Base-by-base conservation (phyloP, 1,140 invertebrate genomes). In the Panulirus ornatus region DNA sequence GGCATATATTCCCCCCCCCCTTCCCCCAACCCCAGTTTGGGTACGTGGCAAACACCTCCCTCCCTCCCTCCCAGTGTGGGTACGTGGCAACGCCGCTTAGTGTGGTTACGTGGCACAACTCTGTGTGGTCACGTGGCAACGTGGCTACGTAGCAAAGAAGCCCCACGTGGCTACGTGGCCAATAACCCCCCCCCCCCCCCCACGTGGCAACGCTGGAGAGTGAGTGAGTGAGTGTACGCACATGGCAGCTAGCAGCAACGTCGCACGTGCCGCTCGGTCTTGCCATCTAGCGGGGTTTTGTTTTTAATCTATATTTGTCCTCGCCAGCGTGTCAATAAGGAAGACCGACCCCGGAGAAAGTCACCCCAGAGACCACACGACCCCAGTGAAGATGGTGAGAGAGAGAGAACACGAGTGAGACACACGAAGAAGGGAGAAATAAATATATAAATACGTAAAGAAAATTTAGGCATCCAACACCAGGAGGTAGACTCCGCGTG, bases 151-250 rank as follows among this genome's bases (percentile, higher is more conserved):
- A 70, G 8, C 27, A 58, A 58, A 58, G 22, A 58, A 58, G 51
- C 11, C 27, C n/a, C 9, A n/a, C 27, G 66, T 22, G 66, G 66
- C 66, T 27, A 70, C 66, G 8, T 34, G 11, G 70, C 27, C 34
- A 38, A 38, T 73, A 38, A 38, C n/a, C n/a, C n/a, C n/a, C n/a
- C n/a, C n/a, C n/a, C 27, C 27, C 36, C 34, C 16, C 16, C 42
- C 34, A 73, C 70, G 70, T 73, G 70, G 70, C 70, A 73, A 22
- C 6, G 70, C 34, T 73, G 70, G 36, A n/a, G n/a, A n/a, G n/a
- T n/a, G n/a, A n/a, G n/a, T n/a, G n/a, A n/a, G n/a, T n/a, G n/a
- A n/a, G n/a, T n/a, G 27, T 76, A 76, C 75, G 40, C 75, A 27
- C 11, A 79, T 79, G 76, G 51, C 34, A 9, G 11, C 76, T 22